Conservation (phyloP, 1,140 invertebrate species). For the Drosophila tristis region DNA sequence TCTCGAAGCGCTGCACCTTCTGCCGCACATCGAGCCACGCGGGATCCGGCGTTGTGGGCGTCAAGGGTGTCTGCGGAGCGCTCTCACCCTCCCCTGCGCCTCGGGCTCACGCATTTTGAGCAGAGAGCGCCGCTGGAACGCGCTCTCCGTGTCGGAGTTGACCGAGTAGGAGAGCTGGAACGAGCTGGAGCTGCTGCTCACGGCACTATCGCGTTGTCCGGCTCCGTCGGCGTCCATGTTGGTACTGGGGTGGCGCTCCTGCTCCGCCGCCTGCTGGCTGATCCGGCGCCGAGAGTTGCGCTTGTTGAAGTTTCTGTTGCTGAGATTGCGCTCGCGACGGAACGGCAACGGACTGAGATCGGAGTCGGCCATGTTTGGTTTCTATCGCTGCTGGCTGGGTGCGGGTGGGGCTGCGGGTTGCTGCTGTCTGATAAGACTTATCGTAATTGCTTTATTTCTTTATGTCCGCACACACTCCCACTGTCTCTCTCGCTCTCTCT, state of each 20-base stretch:
- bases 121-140: conserved; percentile 60
- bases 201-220: conserved; percentile 27
- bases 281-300: conserved; percentile 69
- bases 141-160: conserved; percentile 72
- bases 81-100: not conserved
- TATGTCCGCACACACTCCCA: not conserved
- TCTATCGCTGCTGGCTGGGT: not conserved
- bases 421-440: conserved; percentile 29
- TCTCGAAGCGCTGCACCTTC: conserved; percentile 75
- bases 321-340: conserved; percentile 77
- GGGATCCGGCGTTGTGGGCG: conserved; percentile 61
- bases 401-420: not conserved
- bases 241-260: conserved; percentile 53
- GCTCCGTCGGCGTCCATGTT: conserved; percentile 29
- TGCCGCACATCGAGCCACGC: conserved; percentile 71
- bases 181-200: conserved; percentile 60
- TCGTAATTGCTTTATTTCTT: conserved; percentile 21
- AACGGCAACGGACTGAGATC: conserved; percentile 77
- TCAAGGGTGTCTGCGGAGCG: conserved; percentile 1
- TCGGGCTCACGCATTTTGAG: conserved; percentile 59
- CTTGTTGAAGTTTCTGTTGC: conserved; percentile 79
- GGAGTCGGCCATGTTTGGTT: conserved; percentile 65
- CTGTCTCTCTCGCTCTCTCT: conserved; percentile 11
- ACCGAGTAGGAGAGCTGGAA: conserved; percentile 69
- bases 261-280: conserved; percentile 43